These are phyloP conservation scores for Mimachlamys varia DNA, from an alignment of 2,888 invertebrate species.

Conservation along the genomic window DNA sequence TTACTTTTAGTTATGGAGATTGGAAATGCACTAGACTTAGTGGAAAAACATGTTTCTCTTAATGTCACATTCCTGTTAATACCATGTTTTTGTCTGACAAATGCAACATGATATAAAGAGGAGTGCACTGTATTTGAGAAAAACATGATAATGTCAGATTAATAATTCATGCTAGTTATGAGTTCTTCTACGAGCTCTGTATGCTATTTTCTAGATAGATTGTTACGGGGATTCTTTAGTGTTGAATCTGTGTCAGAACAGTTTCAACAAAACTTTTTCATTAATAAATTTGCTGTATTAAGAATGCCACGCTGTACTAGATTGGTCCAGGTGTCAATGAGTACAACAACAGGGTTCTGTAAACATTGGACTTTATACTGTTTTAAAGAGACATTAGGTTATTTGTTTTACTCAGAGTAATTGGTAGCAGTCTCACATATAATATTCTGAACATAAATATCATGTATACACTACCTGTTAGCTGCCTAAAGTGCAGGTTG, in stretches of 20 bases:
- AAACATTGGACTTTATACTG: neutral
- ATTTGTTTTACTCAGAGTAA: neutral
- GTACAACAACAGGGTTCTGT: neutral
- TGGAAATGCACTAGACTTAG: no score
- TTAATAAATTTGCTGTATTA: neutral
- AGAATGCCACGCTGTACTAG: neutral
- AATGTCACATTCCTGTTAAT: no score
- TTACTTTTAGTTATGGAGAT: no score
- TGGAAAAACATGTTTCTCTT: no score
- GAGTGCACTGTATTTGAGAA: no score
- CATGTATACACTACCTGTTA: neutral
- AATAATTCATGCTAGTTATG: neutral
- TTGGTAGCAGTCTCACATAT: neutral
- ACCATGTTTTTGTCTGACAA: no score
- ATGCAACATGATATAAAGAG: no score
- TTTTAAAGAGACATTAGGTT: constrained; percentile 8
- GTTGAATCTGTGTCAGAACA: neutral
- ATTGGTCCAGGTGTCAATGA: neutral
- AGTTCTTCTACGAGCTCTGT: neutral
- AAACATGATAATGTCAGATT: no score
- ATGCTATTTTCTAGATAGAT: neutral
- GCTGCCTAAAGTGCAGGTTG: neutral
- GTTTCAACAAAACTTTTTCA: neutral
- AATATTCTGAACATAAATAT: neutral
- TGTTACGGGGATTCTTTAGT: neutral